Base-by-base conservation (phyloP, 2,113 vertebrate species). In the Salvelinus alpinus region DNA sequence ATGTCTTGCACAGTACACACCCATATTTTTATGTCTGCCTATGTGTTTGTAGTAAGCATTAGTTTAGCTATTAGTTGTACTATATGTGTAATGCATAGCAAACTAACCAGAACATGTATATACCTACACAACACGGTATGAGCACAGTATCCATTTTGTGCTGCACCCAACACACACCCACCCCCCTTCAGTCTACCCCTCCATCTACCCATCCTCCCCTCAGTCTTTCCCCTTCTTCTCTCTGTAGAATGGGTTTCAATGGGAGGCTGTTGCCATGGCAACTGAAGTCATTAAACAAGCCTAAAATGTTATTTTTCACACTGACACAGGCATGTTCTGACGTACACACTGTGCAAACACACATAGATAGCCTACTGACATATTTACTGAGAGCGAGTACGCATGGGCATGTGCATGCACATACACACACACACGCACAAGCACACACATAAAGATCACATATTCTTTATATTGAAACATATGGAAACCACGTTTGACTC, bases 261-360 rank as follows among this genome's bases (percentile, higher is more conserved):
- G 86, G 88, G 88, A 92, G 86, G 83, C 89, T 83, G 92, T 94
- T 94, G 79, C 94, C 86, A 86, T 88, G 86, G 92, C 86, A 94
- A 94, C 93, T 75, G 3, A 11, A 85, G 54, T 92, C 91, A 92
- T 94, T 94, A 93, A 93, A 92, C 75, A 92, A 90, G 86, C 89
- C 84, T 80, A 82, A 44, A 44, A 91, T 88, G 85, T 77, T 79
- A 77, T 87, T 87, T 80, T 85, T 85, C 88, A 84, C 81, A 79
- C 34, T 81, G 84, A 87, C 76, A 71, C 64, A 80, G 79, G 82
- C 75, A 79, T 77, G 64, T 72, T 78, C 80, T 65, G 86, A 88
- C 80, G 76, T 80, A 66, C 20, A 62, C 77, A 60, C 80, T 72
- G 73, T 62, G 68, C 72, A 73, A 67, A 80, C 76, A 44, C 73